Evolutionary conservation across 2,797 vertebrate genomes (phyloP), one percentile per base, ranked within the genome.

Genomic region (Danio albolineatus): DNA sequence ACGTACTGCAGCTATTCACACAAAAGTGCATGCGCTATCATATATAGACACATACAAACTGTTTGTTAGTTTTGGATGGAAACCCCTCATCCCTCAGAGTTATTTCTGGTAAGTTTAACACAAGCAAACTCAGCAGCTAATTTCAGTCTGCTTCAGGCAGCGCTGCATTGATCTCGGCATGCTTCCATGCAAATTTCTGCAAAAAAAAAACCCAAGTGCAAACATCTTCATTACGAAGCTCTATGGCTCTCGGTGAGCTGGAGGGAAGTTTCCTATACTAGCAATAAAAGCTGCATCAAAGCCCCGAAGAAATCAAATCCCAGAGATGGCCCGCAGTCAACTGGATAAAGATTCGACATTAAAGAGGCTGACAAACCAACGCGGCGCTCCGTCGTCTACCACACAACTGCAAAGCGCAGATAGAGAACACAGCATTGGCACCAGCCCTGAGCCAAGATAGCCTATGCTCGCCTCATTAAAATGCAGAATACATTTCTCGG

Each of bases 251-350:
- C 41, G 21, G 19, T 80, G 41, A 59, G 44, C 66, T 36, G 48
- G n/a, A 77, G 53, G 65, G 56, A 21, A 43, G 28, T 10, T 57
- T 78, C 59, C 76, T 76, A 69, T 39, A 69, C 41, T 56, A 44
- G 62, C 43, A 77, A 69, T 77, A 57, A 48, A 77, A 65, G 61
- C 73, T 53, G 73, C 62, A 66, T 67, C 62, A 76, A 67, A 78
- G 65, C 76, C 76, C 65, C 2, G 6, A 59, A 78, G 44, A 69
- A 69, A 69, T 78, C 53, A 78, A 78, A 78, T 69, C 56, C 56
- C 76, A 78, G 6, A 61, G 56, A 78, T 61, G 76, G 66, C 56
- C 76, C 56, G 38, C 46, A 61, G 76, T 78, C 76, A 70, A 43
- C 46, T 48, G 44, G 72, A 67, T 72, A 78, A 72, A 51, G 53